Conservation (phyloP, 2,797 vertebrate species). For the Nasua narica region DNA sequence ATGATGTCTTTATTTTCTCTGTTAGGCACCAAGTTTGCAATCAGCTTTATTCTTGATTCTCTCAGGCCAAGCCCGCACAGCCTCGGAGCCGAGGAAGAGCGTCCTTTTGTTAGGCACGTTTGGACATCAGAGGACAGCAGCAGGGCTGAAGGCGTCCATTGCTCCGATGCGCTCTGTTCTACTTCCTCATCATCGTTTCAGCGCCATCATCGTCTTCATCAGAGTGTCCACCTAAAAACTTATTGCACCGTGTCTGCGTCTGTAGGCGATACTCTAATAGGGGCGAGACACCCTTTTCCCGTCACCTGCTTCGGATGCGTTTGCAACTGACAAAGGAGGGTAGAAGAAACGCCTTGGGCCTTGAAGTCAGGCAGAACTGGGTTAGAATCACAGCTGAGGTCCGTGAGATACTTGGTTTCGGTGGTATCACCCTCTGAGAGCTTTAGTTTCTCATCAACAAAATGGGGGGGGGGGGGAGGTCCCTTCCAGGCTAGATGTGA, state of each 20-base stretch:
- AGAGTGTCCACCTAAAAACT: neutral
- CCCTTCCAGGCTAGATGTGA: neutral
- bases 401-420: neutral
- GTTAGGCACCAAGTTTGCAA: conserved; percentile 76
- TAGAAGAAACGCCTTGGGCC: neutral
- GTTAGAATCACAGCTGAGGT: neutral
- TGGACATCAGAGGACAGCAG: neutral
- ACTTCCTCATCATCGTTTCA: no score
- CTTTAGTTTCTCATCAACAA: neutral
- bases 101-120: neutral
- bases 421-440: neutral
- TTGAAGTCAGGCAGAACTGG: neutral
- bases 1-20: conserved; percentile 79
- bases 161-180: neutral
- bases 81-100: conserved; percentile 5
- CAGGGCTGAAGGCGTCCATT: neutral
- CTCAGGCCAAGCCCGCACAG: conserved; percentile 68
- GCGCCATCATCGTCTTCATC: neutral
- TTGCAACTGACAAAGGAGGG: neutral
- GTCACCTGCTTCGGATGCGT: neutral
- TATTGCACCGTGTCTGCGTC: neutral
- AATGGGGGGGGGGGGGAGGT: neutral
- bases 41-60: conserved; percentile 76
- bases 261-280: neutral
- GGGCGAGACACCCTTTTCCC: neutral